Base-by-base conservation (phyloP, 2,797 vertebrate species). In the Sebastes baramenuke region DNA sequence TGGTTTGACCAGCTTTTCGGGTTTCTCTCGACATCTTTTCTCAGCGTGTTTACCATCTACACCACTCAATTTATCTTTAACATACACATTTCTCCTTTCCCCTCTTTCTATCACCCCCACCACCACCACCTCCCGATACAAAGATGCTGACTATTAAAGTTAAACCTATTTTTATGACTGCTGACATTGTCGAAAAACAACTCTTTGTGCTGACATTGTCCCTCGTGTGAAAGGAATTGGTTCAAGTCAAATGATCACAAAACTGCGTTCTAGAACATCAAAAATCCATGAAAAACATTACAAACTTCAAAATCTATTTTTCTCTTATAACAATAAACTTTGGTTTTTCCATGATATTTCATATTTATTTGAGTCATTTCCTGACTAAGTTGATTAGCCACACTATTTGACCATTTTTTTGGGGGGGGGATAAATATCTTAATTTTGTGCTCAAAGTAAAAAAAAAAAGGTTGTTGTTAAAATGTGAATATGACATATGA, bases 181-280 rank as follows among this genome's bases (percentile, higher is more conserved):
- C 86, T 90, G 84, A 89, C 74, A 46, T 32, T 25, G 13, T 80
- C 36, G 59, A 56, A 75, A 59, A 36, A 58, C 30, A 54, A 62
- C 38, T 55, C 46, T 81, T 79, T 87, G 58, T 87, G 88, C 85
- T 90, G 88, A 91, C 67, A 14, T 55, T 77, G 80, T 70, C 68
- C 55, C 42, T 69, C 54, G 29, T 79, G 60, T 67, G 68, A 79
- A 58, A 42, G 42, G 24, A 74, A 76, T 64, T 54, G 61, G 46
- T 77, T 86, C 30, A 59, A 52, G 38, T 25, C 52, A 70, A 77
- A 79, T 79, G n/a, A 86, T 86, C 56, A 69, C 64, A 79, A 80
- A 72, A 74, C 6, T 42, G 58, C 29, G 32, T 79, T 84, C 32
- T 20, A 3, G 67, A 78, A 67, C 58, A 69, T 72, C 7, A 68